Base-by-base conservation (phyloP, 2,113 vertebrate genomes). In the Aegotheles bennettii region DNA sequence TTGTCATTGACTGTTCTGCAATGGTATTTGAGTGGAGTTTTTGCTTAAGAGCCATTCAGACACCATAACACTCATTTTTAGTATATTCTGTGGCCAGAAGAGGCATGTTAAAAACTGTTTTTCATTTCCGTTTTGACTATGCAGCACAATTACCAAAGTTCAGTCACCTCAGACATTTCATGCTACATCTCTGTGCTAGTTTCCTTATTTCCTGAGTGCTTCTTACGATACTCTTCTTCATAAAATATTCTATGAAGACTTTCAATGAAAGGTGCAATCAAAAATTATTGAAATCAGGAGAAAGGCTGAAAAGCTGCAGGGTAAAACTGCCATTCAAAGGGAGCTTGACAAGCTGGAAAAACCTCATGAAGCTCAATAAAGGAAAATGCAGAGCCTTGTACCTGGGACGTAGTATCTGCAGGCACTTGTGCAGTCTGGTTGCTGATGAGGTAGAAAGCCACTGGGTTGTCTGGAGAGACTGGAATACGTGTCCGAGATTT, bases 281-380 rank as follows among this genome's bases (percentile, higher is more conserved):
- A 54, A 35, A 93, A 91, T 68, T 71, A 95, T 68, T 93, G 79
- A 78, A 90, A 92, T 57, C n/a, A 48, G 69, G 42, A 69, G 65
- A 71, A 73, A 80, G 71, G 76, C 53, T 94, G 75, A 90, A 84
- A 87, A 95, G 69, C 81, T 94, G 76, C 36, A 65, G 73, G 77
- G 64, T 87, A 81, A 87, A 87, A 21, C 92, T 95, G 73, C 59
- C 45, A 69, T 65, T 94, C 64, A 91, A 53, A 94, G 19, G 24
- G 45, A 87, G 20, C 29, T 89, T 86, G 67, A 60, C 43, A 78
- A 74, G n/a, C 36, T 91, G 36, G 77, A 70, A 74, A 77, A 82
- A 47, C 9, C 10, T 91, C 56, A 19, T 31, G 48, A 74, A 77
- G 64, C 42, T 94, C 73, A 77, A 3, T 36, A 19, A 10, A 86